A percentile compares a stretch with the other conserved stretches of the same genome.
Conservation (phyloP, 2,888 invertebrate species). For the Cybosia mesomella region DNA sequence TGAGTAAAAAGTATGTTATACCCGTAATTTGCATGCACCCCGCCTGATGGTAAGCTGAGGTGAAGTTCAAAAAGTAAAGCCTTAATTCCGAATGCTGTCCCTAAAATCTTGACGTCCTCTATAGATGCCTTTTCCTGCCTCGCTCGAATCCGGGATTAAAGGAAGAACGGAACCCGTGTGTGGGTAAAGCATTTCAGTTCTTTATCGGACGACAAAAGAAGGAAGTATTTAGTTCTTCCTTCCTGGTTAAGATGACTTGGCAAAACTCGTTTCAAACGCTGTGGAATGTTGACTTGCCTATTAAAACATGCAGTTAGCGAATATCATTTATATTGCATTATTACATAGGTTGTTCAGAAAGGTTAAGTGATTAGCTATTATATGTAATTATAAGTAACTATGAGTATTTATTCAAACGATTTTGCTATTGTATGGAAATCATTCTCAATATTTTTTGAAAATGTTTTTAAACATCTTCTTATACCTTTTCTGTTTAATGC, state of each 20-base stretch:
- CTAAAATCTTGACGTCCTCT: too few relatives aligned
- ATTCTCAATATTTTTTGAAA: neutral
- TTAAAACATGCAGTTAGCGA: neutral
- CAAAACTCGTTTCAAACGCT: neutral
- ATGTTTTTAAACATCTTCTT: too few relatives aligned
- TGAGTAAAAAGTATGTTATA: slow-evolving; percentile 44
- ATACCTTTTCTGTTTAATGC: too few relatives aligned
- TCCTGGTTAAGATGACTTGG: neutral
- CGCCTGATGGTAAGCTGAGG: neutral
- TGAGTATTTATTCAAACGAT: neutral
- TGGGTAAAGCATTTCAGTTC: neutral
- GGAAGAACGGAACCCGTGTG: too few relatives aligned
- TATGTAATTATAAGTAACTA: neutral
- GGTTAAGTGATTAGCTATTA: neutral
- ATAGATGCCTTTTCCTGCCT: neutral
- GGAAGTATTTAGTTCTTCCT: neutral
- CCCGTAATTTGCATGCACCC: neutral
- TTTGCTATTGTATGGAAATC: neutral
- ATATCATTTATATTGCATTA: neutral
- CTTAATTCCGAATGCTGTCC: too few relatives aligned
- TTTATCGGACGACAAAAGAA: neutral
- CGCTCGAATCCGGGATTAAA: too few relatives aligned
- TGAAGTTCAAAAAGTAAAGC: neutral
- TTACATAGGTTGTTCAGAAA: neutral
- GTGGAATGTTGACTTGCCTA: neutral